Percentiles rank a stretch among this genome's conserved stretches.
Conservation (phyloP, 2,113 vertebrate genomes). For the Ia io region DNA sequence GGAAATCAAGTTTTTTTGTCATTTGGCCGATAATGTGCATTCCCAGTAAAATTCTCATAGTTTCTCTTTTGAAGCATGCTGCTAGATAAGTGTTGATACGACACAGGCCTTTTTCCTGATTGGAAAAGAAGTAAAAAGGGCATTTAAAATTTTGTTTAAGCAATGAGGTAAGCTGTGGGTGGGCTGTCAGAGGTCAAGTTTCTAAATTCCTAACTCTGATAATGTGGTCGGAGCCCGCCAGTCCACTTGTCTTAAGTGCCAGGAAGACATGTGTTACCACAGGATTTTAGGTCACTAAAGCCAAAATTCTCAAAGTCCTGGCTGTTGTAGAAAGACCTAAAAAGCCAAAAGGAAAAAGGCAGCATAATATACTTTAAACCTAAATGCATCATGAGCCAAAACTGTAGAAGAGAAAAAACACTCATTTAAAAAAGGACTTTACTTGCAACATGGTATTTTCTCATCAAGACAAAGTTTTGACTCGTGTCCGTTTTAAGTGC, state of each 20-base stretch:
- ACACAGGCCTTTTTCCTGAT: conserved; percentile 87
- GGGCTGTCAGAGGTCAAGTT: background rate
- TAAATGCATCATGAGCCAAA: background rate
- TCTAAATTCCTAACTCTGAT: background rate
- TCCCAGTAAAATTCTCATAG: conserved; percentile 81
- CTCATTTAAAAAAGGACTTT: background rate
- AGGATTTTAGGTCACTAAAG: background rate
- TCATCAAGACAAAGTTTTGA: background rate
- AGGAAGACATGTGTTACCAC: background rate
- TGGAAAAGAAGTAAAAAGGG: background rate
- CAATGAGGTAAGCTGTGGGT: fast-evolving
- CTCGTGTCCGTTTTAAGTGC: conserved; percentile 51
- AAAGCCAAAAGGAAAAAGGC: background rate
- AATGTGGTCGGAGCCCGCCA: background rate
- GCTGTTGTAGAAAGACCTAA: background rate
- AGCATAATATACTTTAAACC: background rate
- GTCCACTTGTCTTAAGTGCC: background rate
- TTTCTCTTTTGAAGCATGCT: conserved; percentile 86
- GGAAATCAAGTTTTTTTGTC: conserved; percentile 88
- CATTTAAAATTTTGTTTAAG: background rate
- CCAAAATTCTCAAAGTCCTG: background rate
- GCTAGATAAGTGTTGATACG: conserved; percentile 85
- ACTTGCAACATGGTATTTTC: background rate
- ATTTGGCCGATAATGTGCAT: conserved; percentile 84
- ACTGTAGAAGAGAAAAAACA: background rate